Base-by-base conservation (phyloP, 2,888 invertebrate genomes). In the Chrysomela aeneicollis region DNA sequence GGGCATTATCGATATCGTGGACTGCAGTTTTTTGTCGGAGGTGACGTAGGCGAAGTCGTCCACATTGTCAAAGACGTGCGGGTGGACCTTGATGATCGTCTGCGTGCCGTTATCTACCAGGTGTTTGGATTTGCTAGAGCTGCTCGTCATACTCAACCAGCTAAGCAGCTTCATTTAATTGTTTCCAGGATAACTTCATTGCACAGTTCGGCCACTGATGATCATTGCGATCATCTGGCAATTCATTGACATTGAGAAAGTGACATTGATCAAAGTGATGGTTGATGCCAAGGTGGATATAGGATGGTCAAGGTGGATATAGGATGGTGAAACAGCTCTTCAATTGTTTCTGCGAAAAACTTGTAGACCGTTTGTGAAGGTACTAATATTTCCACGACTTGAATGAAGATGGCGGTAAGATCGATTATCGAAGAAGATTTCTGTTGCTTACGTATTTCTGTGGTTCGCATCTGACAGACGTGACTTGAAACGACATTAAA, bases 71-170 rank as follows among this genome's bases (percentile, higher is more conserved):
- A 75, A 53, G 12, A 71, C 47, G 35, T 72, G 68, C 10, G 73
- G 73, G 58, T 68, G 69, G 8, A 73, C 72, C 63, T 68, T 67
- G 22, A 76, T 71, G 32, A 76, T 67, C 1, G 76, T 76, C 63
- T 76, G 76, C 1, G 69, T 68, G 1, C n/a, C 17, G 17, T 57
- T 57, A 17, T 57, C 57, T 10, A 30, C 46, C 57, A 57, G 42
- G 15, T 15, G 10, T 54, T 54, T 54, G 10, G 30, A 32, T 54
- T 1, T 12, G 1, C 26, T 9, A 18, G 10, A 1, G 10, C 18
- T 32, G 17, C 18, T 15, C 6, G 42, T n/a, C 42, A 42, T 42
- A n/a, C n/a, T 42, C n/a, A 42, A 15, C 42, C n/a, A 42, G 42
- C 42, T 42, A 15, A 42, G 15, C 42, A 15, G 12, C 42, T 42